A percentile compares a stretch with the other conserved stretches of the same genome.
These are phyloP conservation scores for Drosophila suboccidentalis DNA, from an alignment of 2,888 invertebrate species.

Conservation along the genomic window DNA sequence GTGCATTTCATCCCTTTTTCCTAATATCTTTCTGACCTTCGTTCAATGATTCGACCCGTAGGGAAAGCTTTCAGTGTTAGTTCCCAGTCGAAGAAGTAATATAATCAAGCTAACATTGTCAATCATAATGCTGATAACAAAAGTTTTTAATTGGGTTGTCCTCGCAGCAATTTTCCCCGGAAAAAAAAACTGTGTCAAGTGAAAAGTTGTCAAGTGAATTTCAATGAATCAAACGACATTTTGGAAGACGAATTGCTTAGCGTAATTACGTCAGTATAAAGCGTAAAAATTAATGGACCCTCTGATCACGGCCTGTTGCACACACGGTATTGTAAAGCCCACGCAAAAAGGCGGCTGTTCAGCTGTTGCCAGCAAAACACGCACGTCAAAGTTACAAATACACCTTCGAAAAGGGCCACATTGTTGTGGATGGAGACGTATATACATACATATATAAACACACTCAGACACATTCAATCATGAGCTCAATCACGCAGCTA, in stretches of 20 bases:
- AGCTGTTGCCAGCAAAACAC: conserved; percentile 9
- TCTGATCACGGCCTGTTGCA: conserved; percentile 50
- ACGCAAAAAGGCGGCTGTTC: conserved; percentile 21
- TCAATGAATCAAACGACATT: conserved; percentile 20
- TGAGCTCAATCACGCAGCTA: conserved; percentile 71
- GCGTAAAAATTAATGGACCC: conserved; percentile 45
- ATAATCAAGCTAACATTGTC: conserved; percentile 67
- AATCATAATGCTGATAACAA: conserved; percentile 60
- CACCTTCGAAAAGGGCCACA: conserved; percentile 6
- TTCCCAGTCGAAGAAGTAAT: conserved; percentile 31
- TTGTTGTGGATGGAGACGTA: not conserved
- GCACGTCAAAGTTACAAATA: conserved; percentile 29
- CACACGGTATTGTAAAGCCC: conserved; percentile 32
- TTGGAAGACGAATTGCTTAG: conserved; percentile 26
- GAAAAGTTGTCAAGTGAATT: conserved; percentile 6
- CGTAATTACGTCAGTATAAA: conserved; percentile 50
- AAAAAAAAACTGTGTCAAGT: conserved; percentile 5
- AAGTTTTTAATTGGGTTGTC: conserved; percentile 77
- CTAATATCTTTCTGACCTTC: not conserved
- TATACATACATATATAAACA: conserved; percentile 13
- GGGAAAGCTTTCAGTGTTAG: conserved; percentile 43
- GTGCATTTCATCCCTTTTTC: conserved; percentile 7
- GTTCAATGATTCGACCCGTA: conserved; percentile 33
- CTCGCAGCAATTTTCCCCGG: conserved; percentile 4
- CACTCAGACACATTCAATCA: conserved; percentile 63